Evolutionary conservation across 2,113 vertebrate species (phyloP).

Genomic region (Thamnophis sirtalis): DNA sequence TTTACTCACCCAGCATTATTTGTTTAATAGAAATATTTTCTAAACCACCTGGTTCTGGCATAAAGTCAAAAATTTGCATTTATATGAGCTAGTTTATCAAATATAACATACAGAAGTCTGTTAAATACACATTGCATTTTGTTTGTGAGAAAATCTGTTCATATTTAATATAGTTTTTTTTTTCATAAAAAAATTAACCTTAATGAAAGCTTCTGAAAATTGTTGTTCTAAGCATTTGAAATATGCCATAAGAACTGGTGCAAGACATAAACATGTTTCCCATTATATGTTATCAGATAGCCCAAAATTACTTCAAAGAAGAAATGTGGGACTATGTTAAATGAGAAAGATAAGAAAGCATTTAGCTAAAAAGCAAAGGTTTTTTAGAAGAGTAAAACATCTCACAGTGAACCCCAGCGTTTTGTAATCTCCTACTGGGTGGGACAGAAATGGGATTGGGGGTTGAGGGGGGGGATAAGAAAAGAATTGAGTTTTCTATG

Average conservation of each 20-base stretch:
- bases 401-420: conserved; percentile 74
- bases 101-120: conserved; percentile 83
- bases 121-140: conserved; percentile 85
- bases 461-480: background rate
- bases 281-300: conserved; percentile 85
- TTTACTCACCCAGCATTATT: conserved; percentile 79
- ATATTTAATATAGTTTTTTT: conserved; percentile 81
- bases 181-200: conserved; percentile 72
- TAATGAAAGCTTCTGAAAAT: conserved; percentile 85
- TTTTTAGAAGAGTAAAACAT: conserved; percentile 78
- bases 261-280: conserved; percentile 81
- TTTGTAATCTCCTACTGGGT: conserved; percentile 63
- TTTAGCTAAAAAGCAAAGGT: conserved; percentile 79
- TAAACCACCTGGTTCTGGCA: conserved; percentile 83
- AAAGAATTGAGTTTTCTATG: background rate
- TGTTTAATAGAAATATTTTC: conserved; percentile 84
- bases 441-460: conserved; percentile 4
- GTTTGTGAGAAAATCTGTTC: conserved; percentile 85
- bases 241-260: conserved; percentile 76
- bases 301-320: conserved; percentile 82
- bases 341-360: conserved; percentile 83
- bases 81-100: conserved; percentile 87
- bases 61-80: conserved; percentile 85
- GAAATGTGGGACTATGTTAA: conserved; percentile 79
- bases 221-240: conserved; percentile 86